These are phyloP conservation scores for Sphenopsis melanotis DNA, from an alignment of 2,797 vertebrate genomes.

Conservation along the genomic window DNA sequence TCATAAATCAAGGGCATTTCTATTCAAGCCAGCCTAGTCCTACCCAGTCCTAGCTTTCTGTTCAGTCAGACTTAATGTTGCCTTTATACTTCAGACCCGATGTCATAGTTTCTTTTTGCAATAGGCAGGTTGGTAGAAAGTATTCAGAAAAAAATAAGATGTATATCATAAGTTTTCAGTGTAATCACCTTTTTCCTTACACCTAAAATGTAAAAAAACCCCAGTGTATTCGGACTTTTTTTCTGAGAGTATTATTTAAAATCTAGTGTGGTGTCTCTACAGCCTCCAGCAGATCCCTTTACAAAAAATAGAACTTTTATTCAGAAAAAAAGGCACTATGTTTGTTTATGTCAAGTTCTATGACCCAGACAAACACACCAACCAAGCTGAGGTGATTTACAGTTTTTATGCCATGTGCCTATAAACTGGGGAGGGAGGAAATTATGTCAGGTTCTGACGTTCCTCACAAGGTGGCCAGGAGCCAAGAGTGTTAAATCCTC, in stretches of 20 bases:
- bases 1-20: background rate
- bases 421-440: background rate
- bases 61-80: background rate
- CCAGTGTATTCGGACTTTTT: background rate
- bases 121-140: background rate
- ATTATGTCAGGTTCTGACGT: rapidly evolving
- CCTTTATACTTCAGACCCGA: background rate
- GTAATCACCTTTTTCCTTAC: background rate
- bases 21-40: background rate
- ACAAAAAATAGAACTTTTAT: background rate
- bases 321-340: background rate
- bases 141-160: rapidly evolving
- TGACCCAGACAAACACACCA: background rate
- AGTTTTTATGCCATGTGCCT: background rate
- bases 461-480: background rate
- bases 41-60: background rate
- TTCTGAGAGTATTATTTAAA: background rate
- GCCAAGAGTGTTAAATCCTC: background rate
- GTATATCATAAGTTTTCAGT: background rate
- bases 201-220: background rate
- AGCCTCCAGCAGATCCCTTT: background rate
- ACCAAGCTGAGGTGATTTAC: background rate
- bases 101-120: background rate
- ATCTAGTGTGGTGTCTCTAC: background rate
- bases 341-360: background rate